These are phyloP conservation scores for Deilephila elpenor DNA, from an alignment of 2,888 invertebrate species.

Conservation along the genomic window DNA sequence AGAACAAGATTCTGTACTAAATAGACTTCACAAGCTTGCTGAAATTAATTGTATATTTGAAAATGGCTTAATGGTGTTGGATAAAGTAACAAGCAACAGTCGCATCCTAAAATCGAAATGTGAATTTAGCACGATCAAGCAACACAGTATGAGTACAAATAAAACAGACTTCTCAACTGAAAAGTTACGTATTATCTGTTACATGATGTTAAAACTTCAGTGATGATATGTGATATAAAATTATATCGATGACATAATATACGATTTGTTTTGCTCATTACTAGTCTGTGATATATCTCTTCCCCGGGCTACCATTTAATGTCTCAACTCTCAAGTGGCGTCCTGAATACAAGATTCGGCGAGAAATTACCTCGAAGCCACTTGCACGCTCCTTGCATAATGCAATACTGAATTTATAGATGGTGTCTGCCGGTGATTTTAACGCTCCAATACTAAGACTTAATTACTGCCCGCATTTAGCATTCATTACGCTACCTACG, in stretches of 20 bases:
- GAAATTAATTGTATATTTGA: too few species aligned
- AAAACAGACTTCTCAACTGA: too few species aligned
- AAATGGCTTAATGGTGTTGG: too few species aligned
- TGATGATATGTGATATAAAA: too few species aligned
- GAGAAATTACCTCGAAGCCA: slow-evolving; percentile 9
- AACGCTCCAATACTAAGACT: background rate
- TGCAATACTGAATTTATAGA: background rate
- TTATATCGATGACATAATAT: background rate
- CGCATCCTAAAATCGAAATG: too few species aligned
- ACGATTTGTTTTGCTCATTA: background rate
- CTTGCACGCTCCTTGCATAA: slow-evolving; percentile 18
- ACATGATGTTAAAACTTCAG: too few species aligned
- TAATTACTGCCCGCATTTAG: background rate
- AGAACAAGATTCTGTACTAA: too few species aligned
- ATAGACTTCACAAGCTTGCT: too few species aligned
- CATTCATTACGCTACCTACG: background rate
- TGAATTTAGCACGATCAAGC: too few species aligned
- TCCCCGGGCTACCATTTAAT: background rate
- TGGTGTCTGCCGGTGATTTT: background rate
- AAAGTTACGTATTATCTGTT: too few species aligned
- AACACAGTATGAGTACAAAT: too few species aligned
- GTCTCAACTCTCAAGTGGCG: background rate
- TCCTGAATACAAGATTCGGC: slow-evolving; percentile 9
- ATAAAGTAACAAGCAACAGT: too few species aligned
- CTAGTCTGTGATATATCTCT: background rate